Evolutionary conservation across 2,797 vertebrate species (phyloP).

Genomic region (Poecilia velifera): DNA sequence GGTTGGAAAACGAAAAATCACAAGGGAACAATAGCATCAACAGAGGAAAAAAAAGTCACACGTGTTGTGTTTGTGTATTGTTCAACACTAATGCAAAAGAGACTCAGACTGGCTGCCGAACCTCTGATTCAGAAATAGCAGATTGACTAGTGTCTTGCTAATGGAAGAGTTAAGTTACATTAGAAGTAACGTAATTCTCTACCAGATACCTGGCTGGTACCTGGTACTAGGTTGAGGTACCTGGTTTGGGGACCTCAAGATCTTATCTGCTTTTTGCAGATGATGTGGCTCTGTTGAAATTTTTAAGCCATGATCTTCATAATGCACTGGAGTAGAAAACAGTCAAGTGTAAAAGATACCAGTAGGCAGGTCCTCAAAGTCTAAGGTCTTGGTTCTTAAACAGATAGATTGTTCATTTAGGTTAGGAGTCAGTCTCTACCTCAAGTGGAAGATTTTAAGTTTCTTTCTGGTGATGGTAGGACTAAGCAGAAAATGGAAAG

Average conservation of each 20-base stretch:
- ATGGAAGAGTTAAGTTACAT: background rate
- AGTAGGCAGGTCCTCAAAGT: background rate
- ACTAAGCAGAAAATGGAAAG: background rate
- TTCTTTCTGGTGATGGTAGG: background rate
- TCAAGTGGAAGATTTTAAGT: background rate
- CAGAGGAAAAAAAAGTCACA: slow-evolving; percentile 7
- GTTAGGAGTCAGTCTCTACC: background rate
- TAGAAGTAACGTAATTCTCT: too few species aligned
- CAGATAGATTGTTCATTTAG: background rate
- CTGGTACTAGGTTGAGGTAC: too few species aligned
- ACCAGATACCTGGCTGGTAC: too few species aligned
- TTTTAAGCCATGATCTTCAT: background rate
- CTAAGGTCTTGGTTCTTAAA: background rate
- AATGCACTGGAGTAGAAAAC: background rate
- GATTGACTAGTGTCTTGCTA: background rate
- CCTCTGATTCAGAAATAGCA: background rate
- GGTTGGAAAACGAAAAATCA: slow-evolving; percentile 48
- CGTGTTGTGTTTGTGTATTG: slow-evolving; percentile 15
- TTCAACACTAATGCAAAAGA: slow-evolving; percentile 8
- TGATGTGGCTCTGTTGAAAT: background rate
- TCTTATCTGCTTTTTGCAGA: background rate
- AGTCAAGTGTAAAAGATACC: background rate
- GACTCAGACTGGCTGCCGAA: background rate
- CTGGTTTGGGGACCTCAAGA: background rate
- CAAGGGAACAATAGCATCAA: slow-evolving; percentile 34